Base-by-base conservation (phyloP, 2,888 invertebrate genomes). In the Pocota personata region DNA sequence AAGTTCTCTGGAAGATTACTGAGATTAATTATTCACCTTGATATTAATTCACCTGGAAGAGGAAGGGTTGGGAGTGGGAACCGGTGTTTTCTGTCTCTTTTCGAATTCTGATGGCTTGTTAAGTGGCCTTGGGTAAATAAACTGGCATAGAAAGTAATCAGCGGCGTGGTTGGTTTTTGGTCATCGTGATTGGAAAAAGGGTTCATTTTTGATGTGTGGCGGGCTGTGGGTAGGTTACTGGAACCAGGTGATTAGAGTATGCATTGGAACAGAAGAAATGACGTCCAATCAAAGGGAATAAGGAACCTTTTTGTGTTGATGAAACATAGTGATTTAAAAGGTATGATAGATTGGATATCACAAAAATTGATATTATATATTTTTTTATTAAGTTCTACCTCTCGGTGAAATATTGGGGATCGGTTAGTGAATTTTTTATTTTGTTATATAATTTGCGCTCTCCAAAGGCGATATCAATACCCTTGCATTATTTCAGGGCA, bases 1-100 rank as follows among this genome's bases (percentile, higher is more conserved):
- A 52, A 35, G 10, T 72, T 66, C n/a, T 19, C 16, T 19, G 24
- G 37, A 19, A 16, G 48, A 72, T 48, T 60, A 37, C 76, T 64
- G 24, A 12, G 69, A 48, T 69, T 82, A 62, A 69, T 82, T 82
- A 75, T 69, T 76, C 46, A 57, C 76, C 67, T 73, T 62, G 62
- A 69, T 76, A 62, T 82, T 75, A 76, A 76, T 82, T 76, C 75
- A 76, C 60, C 76, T 82, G 76, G 76, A 76, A 82, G 43, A 43
- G 14, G 16, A 55, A 57, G 46, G 55, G 69, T 76, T 69, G 30
- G 19, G 46, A 48, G 69, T 76, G 67, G 30, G 19, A 57, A 35
- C 46, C 37, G 5, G 48, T 46, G 50, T 12, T 14, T 10, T 5
- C 10, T 5, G 1, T 35, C 27, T 37, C 19, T 67, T 12, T n/a